Base-by-base conservation (phyloP, 30 jellyfish, hydroid and myxozoan genomes). In the Hydractinia echinata region DNA sequence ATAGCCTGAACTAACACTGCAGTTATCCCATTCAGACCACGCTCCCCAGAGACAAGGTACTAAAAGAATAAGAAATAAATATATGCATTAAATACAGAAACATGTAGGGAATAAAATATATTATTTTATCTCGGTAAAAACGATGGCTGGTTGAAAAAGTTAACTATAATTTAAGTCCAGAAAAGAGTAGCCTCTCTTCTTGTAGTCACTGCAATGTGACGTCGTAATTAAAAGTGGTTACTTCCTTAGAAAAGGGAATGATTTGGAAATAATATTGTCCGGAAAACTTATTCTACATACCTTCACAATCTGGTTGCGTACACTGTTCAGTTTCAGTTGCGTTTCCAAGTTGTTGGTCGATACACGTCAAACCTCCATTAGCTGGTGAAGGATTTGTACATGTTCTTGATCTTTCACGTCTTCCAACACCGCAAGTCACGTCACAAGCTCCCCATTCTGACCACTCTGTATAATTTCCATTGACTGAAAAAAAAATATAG, bases 381-480 rank as follows among this genome's bases (percentile, higher is more conserved):
- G 90, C 92, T 48, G 98, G 98, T 16, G 95, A 51, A 4, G 98
- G 98, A 62, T 86, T 92, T 73, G 95, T 92, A 82, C 98, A 92
- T 10, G 98, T 76, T 16, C 98, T 54, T 19, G 86, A 70, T 67
- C 96, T 66, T 48, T 85, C 56, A 48, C 83, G 76, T 9, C 81
- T 66, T 11, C 96, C 96, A 9, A 82, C 84, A 1, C 98, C 96
- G 76, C 98, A 92, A 5, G 91, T 53, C 7, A 70, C 79, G 55
- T 85, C 78, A 80, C 98, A 92, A 9, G 72, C 85, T 7, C 96
- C 61, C 96, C 95, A 92, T 1, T 70, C 44, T 1, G 91, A 52
- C 98, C 98, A 92, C 16, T 74, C 88, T 6, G 98, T 82, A 85
- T 86, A 92, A 70, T 92, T 92, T 4, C 98, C 98, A 82, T 92